A percentile compares a stretch with the other conserved stretches of the same genome.
Evolutionary conservation across 2,888 invertebrate species (phyloP).

Genomic region (Campaea margaritaria): DNA sequence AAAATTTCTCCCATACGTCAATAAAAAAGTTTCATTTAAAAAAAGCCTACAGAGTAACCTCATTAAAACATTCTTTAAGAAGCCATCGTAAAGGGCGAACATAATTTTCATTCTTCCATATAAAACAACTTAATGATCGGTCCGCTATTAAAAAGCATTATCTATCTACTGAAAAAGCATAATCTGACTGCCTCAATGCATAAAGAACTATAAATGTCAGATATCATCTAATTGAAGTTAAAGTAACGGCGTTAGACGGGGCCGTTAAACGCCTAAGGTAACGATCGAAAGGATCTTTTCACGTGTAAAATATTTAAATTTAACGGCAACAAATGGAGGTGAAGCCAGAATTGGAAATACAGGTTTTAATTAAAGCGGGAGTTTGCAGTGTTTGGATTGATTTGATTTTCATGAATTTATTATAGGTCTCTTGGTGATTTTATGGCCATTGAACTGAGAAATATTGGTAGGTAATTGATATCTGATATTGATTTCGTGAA

Average conservation of each 20-base stretch:
- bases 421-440: constrained; percentile 16
- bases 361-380: constrained; percentile 65
- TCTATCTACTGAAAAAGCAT: constrained; percentile 72
- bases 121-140: constrained; percentile 75
- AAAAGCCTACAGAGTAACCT: too few species aligned
- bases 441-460: constrained; percentile 10
- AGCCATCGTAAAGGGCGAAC: constrained; percentile 69
- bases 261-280: constrained; percentile 76
- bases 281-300: constrained; percentile 50
- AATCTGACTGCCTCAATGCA: constrained; percentile 79
- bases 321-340: constrained; percentile 66
- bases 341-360: constrained; percentile 45
- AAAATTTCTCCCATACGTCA: too few species aligned
- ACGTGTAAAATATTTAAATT: constrained; percentile 80
- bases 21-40: too few species aligned
- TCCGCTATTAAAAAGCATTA: constrained; percentile 77
- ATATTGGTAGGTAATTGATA: constrained; percentile 9
- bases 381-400: constrained; percentile 28
- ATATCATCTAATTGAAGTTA: constrained; percentile 83
- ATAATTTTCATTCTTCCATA: constrained; percentile 79
- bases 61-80: constrained; percentile 60
- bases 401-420: constrained; percentile 34
- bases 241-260: constrained; percentile 64
- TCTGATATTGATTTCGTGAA: constrained; percentile 9
- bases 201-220: constrained; percentile 84